These are phyloP conservation scores for Trichogramma evanescens DNA, from an alignment of 2,888 invertebrate genomes.

Conservation along the genomic window DNA sequence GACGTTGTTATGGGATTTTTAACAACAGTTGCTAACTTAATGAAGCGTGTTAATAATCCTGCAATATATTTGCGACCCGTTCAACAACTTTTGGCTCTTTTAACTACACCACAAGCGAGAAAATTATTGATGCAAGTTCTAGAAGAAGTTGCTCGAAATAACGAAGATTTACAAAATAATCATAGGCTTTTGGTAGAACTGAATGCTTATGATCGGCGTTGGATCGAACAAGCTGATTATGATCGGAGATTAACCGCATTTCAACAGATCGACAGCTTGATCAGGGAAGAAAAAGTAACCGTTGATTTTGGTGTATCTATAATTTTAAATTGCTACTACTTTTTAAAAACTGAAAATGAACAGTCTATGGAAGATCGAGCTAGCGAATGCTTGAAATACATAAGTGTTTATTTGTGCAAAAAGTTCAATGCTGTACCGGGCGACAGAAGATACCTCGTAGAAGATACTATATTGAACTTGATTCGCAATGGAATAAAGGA, in stretches of 20 bases:
- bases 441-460: constrained; percentile 63
- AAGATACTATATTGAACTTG: constrained; percentile 65
- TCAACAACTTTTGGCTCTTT: constrained; percentile 65
- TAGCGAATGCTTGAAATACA: constrained; percentile 63
- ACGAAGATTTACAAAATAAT: constrained; percentile 50
- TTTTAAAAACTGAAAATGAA: constrained; percentile 72
- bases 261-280: constrained; percentile 56
- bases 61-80: constrained; percentile 62
- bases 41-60: constrained; percentile 61
- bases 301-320: constrained; percentile 65
- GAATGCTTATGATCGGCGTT: constrained; percentile 80
- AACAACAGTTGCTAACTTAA: constrained; percentile 67
- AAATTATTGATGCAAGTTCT: constrained; percentile 63
- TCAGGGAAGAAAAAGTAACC: constrained; percentile 43
- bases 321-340: constrained; percentile 76
- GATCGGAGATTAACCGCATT: constrained; percentile 74
- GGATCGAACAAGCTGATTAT: constrained; percentile 93
- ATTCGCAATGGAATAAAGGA: constrained; percentile 67
- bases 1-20: constrained; percentile 66
- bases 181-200: constrained; percentile 59
- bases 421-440: constrained; percentile 50
- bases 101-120: constrained; percentile 59
- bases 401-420: constrained; percentile 60
- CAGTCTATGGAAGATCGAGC: constrained; percentile 75
- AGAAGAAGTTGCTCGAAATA: constrained; percentile 52